Conservation (phyloP, 2,113 vertebrate species). For the Indri indri region DNA sequence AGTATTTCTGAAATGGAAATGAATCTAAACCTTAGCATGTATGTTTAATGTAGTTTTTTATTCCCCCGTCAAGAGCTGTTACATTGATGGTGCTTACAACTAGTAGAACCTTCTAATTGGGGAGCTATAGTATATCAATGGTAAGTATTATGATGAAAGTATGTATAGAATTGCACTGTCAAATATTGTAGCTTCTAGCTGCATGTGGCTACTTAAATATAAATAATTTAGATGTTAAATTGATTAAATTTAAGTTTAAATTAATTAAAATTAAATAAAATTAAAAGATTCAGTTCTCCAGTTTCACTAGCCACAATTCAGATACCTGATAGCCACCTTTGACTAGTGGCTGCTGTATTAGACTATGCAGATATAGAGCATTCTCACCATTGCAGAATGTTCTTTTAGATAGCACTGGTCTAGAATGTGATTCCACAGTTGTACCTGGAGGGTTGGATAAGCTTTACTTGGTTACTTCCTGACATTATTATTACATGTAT, state of each 20-base stretch:
- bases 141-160: background rate
- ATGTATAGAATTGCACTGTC: background rate
- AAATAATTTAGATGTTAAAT: background rate
- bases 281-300: background rate
- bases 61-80: constrained; percentile 4
- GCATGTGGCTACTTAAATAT: constrained; percentile 31
- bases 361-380: background rate
- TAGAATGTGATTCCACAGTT: constrained; percentile 1
- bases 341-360: background rate
- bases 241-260: background rate
- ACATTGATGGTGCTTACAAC: constrained; percentile 7
- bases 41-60: constrained; percentile 34
- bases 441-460: background rate
- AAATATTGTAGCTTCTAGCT: constrained; percentile 29
- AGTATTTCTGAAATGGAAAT: constrained; percentile 33
- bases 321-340: background rate
- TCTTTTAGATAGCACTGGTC: background rate
- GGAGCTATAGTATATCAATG: background rate
- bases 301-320: background rate
- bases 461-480: background rate
- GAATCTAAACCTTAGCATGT: background rate
- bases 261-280: constrained; percentile 10
- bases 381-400: background rate
- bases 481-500: background rate
- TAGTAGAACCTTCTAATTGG: background rate